Conservation (phyloP, 2,797 vertebrate species). For the Eulemur albifrons region DNA sequence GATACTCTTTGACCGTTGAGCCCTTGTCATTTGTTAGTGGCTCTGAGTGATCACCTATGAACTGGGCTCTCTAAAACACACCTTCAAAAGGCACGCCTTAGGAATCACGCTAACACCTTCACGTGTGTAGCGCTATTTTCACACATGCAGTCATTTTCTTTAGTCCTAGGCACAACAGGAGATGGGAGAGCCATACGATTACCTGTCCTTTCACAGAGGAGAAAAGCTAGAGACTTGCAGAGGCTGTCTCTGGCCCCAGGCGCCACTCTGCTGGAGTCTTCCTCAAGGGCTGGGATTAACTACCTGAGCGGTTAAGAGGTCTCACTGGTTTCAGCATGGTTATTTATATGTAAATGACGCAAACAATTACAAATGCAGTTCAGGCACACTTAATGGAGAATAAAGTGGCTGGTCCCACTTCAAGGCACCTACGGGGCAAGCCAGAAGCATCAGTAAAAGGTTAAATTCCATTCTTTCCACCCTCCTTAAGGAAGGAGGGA, state of each 20-base stretch:
- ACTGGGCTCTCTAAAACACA: not conserved
- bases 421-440: not conserved
- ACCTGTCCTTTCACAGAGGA: not conserved
- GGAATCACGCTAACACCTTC: not conserved
- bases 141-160: not conserved
- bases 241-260: not conserved
- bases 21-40: not conserved
- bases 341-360: constrained; percentile 51
- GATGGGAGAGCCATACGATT: not conserved
- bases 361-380: constrained; percentile 38
- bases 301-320: not conserved
- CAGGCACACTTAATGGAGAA: not conserved
- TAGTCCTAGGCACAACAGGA: not conserved
- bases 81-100: not conserved
- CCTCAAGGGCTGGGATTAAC: not conserved
- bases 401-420: not conserved
- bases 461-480: not conserved
- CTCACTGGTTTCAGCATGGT: not conserved
- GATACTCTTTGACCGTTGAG: not conserved
- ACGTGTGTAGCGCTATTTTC: not conserved
- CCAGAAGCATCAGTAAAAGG: not conserved
- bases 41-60: not conserved
- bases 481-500: not conserved
- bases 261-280: not conserved
- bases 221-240: not conserved